Percentiles rank a stretch among this genome's conserved stretches.
phyloP scores from a whole-genome alignment of 2,797 vertebrate species.

The Podarcis siculus region DNA sequence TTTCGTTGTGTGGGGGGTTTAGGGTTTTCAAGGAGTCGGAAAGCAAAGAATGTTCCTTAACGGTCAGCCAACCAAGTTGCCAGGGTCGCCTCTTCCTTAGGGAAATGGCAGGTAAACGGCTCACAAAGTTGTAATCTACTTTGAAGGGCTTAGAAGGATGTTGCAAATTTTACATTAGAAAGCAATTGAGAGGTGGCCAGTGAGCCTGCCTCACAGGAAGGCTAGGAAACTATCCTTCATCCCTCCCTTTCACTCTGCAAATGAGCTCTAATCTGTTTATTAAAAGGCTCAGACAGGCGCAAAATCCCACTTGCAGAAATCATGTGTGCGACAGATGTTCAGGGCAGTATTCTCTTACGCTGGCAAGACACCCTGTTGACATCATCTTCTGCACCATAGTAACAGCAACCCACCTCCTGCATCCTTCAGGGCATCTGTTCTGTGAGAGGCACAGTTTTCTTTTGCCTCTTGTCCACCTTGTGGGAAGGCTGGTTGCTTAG shows the following conservation, averaged over 20 bases:
- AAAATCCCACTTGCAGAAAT: background rate
- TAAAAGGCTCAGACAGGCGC: background rate
- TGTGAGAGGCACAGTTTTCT: background rate
- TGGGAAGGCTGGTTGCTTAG: background rate
- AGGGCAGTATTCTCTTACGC: background rate
- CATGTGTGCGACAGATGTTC: background rate
- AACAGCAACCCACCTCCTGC: conserved; percentile 30
- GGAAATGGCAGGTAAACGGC: background rate
- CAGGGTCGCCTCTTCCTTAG: background rate
- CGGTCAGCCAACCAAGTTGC: background rate
- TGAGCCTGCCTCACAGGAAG: background rate
- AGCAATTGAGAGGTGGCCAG: background rate
- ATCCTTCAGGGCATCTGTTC: conserved; percentile 23
- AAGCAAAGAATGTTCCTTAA: background rate
- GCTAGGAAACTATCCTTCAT: background rate
- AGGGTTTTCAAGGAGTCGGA: background rate
- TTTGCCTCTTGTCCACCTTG: background rate
- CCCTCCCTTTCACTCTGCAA: background rate
- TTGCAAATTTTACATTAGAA: background rate
- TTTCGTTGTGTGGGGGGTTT: background rate
- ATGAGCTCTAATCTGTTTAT: conserved; percentile 4
- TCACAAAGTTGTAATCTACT: background rate
- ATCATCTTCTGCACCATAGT: conserved; percentile 12
- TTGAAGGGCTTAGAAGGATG: background rate
- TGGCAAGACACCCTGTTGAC: background rate